Evolutionary conservation across 2,797 vertebrate genomes (phyloP).

Genomic region (Telmatherina bonti): DNA sequence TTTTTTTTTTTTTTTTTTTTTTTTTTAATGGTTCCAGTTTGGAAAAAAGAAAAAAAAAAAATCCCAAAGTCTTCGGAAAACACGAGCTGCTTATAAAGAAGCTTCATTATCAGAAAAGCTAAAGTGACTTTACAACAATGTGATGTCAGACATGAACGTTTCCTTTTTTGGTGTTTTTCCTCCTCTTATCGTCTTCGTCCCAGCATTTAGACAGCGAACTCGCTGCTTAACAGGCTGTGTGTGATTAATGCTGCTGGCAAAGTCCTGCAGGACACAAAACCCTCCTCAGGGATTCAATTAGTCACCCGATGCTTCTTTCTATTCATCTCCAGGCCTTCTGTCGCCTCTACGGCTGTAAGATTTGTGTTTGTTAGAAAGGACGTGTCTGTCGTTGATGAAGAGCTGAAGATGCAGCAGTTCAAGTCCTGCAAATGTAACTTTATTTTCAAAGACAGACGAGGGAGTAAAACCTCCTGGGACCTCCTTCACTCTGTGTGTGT

Average conservation of each 20-base stretch:
- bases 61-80: neutral
- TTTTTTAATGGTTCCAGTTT: conserved; percentile 11
- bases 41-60: conserved; percentile 29
- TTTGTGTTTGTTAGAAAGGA: neutral
- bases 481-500: conserved; percentile 19
- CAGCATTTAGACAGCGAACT: neutral
- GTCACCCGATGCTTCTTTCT: neutral
- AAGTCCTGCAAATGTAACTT: conserved; percentile 21
- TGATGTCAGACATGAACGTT: neutral
- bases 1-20: too few species aligned
- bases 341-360: neutral
- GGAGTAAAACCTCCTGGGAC: conserved; percentile 11
- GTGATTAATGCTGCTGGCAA: conserved; percentile 11
- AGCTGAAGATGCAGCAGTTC: neutral
- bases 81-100: neutral
- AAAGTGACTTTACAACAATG: neutral
- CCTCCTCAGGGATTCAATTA: conserved; percentile 16
- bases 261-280: conserved; percentile 22
- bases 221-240: neutral
- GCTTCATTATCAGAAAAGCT: neutral
- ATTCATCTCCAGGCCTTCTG: conserved; percentile 1
- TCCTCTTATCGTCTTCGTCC: neutral
- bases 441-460: conserved; percentile 31
- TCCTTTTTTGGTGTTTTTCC: neutral
- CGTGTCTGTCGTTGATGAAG: conserved; percentile 4